Conservation (phyloP, 37 sponge, comb jelly and placozoan genomes). For the Dysidea cf. avara region DNA sequence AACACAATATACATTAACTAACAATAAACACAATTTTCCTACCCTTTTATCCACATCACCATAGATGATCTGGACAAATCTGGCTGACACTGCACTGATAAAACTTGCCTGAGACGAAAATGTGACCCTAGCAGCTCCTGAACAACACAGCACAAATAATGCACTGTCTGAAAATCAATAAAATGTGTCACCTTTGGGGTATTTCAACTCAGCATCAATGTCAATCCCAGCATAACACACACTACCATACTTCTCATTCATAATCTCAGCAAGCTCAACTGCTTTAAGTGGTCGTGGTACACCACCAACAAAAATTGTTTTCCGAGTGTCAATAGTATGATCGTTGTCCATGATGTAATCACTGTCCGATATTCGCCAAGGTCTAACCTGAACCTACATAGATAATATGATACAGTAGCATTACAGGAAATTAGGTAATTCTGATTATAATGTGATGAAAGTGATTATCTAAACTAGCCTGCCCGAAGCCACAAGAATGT, state of each 20-base stretch:
- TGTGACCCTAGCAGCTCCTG: constrained; percentile 93
- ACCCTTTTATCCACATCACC: constrained; percentile 92
- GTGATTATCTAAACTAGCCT: too few species aligned
- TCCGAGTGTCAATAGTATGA: constrained; percentile 65
- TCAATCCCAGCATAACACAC: constrained; percentile 83
- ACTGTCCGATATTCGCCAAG: constrained; percentile 87
- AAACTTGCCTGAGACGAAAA: constrained; percentile 82
- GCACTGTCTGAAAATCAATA: neutral
- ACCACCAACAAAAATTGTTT: constrained; percentile 93
- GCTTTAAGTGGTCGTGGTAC: constrained; percentile 92
- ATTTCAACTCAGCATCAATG: constrained; percentile 79
- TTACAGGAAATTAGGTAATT: neutral
- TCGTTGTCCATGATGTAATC: constrained; percentile 41
- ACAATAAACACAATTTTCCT: neutral
- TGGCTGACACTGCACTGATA: constrained; percentile 87
- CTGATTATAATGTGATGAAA: neutral
- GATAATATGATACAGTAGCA: neutral
- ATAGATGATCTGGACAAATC: constrained; percentile 88
- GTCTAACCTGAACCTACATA: constrained; percentile 82
- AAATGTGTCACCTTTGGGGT: constrained; percentile 77
- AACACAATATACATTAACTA: neutral
- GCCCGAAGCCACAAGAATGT: neutral
- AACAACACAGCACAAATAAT: neutral
- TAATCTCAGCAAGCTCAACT: constrained; percentile 77
- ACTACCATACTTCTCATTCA: constrained; percentile 81